Evolutionary conservation across 2,113 vertebrate species (phyloP).

Genomic region (Pelobates fuscus): DNA sequence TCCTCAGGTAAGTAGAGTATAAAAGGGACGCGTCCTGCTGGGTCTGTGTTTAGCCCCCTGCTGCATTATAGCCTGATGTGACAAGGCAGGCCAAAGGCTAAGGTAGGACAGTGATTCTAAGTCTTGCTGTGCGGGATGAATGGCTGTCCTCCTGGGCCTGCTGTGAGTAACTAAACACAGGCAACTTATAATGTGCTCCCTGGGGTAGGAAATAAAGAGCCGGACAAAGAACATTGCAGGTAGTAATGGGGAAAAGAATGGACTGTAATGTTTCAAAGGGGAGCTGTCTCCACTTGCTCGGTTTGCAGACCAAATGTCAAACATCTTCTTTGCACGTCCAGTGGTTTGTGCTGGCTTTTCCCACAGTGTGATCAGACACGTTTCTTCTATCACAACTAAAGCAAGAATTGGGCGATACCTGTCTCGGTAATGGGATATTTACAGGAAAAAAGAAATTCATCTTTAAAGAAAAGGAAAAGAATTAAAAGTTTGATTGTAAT

Average conservation of each 20-base stretch:
- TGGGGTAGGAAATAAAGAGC: conserved; percentile 5
- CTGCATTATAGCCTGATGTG: conserved; percentile 4
- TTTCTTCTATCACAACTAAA: too few species aligned
- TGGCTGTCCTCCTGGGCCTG: conserved; percentile 45
- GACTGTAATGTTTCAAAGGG: conserved; percentile 35
- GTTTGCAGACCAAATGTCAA: not conserved
- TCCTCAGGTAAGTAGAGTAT: conserved; percentile 51
- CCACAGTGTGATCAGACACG: too few species aligned
- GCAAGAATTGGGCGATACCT: too few species aligned
- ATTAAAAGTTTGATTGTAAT: too few species aligned
- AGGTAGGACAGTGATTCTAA: conserved; percentile 55
- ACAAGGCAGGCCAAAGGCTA: conserved; percentile 55
- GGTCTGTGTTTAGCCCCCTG: conserved; percentile 33
- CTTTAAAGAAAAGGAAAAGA: too few species aligned
- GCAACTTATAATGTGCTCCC: conserved; percentile 25
- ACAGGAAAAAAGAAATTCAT: too few species aligned
- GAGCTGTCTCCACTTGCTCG: conserved; percentile 32
- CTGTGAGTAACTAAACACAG: conserved; percentile 20
- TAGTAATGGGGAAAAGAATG: conserved; percentile 45
- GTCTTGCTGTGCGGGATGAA: conserved; percentile 54
- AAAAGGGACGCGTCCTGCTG: conserved; percentile 48
- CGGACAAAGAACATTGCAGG: conserved; percentile 35
- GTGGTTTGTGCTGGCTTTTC: too few species aligned
- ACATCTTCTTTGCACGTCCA: conserved; percentile 3
- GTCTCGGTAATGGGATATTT: too few species aligned